Percentiles rank a stretch among this genome's conserved stretches.
Conservation (phyloP, 2,888 invertebrate species). For the Pristionchus arcanus region DNA sequence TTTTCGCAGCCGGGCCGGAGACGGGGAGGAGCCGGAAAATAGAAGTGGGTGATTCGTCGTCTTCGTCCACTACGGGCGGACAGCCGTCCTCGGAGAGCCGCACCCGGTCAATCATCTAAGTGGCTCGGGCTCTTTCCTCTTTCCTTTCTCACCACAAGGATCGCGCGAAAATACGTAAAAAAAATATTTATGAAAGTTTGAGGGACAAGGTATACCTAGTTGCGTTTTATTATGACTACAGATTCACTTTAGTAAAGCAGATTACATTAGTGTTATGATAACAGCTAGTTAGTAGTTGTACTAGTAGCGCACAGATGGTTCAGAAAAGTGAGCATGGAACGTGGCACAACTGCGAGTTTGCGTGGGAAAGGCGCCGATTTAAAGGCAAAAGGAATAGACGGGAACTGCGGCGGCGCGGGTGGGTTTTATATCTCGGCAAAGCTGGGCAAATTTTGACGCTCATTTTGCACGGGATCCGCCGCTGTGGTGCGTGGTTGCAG, state of each 20-base stretch:
- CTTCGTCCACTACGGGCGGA: background rate
- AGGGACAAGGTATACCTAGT: no score
- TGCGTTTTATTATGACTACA: no score
- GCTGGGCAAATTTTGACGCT: background rate
- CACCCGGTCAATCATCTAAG: background rate
- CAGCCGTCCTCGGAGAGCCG: background rate
- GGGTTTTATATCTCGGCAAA: background rate
- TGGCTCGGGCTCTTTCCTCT: background rate
- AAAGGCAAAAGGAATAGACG: background rate
- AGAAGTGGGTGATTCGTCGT: background rate
- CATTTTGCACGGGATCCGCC: constrained; percentile 6
- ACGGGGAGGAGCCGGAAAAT: constrained; percentile 16
- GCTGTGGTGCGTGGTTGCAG: background rate
- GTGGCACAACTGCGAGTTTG: no score
- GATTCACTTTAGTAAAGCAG: no score
- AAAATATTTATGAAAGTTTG: no score
- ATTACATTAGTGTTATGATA: background rate
- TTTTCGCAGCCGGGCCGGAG: background rate
- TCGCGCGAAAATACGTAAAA: background rate
- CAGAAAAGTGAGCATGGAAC: background rate
- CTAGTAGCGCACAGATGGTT: no score
- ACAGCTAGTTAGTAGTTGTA: no score
- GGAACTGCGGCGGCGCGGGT: background rate
- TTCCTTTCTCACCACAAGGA: background rate
- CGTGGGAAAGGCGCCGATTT: no score